These are phyloP conservation scores for Ochropleura leucogaster DNA, from an alignment of 2,888 invertebrate species.

Conservation along the genomic window DNA sequence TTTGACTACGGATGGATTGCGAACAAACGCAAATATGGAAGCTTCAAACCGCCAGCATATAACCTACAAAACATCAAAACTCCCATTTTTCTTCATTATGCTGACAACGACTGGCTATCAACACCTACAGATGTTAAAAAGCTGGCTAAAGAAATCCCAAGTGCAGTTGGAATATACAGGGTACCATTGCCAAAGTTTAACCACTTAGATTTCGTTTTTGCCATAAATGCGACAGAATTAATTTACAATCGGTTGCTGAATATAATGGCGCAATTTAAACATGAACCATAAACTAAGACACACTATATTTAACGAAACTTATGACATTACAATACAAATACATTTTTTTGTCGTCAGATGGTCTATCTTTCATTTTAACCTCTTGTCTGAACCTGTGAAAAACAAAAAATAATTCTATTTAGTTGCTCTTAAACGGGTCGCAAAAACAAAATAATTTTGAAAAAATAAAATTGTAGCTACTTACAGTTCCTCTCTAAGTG, in stretches of 20 bases:
- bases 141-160: constrained; percentile 81
- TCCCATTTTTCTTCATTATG: constrained; percentile 88
- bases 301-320: constrained; percentile 52
- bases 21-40: constrained; percentile 86
- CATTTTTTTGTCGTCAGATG: constrained; percentile 32
- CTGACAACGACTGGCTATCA: constrained; percentile 89
- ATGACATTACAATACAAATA: constrained; percentile 55
- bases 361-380: constrained; percentile 45
- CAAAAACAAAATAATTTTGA: background rate
- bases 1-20: constrained; percentile 86
- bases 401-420: constrained; percentile 12
- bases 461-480: background rate
- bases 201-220: constrained; percentile 91
- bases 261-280: constrained; percentile 82
- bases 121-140: constrained; percentile 84
- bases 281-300: constrained; percentile 32
- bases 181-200: constrained; percentile 87
- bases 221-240: constrained; percentile 89
- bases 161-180: constrained; percentile 85
- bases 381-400: constrained; percentile 27
- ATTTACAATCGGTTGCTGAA: constrained; percentile 90
- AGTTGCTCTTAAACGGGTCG: background rate
- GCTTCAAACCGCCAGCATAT: constrained; percentile 87
- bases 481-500: constrained; percentile 15
- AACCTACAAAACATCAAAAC: constrained; percentile 83